phyloP scores from a whole-genome alignment of 2,888 invertebrate genomes.

The Nudaria mundana region DNA sequence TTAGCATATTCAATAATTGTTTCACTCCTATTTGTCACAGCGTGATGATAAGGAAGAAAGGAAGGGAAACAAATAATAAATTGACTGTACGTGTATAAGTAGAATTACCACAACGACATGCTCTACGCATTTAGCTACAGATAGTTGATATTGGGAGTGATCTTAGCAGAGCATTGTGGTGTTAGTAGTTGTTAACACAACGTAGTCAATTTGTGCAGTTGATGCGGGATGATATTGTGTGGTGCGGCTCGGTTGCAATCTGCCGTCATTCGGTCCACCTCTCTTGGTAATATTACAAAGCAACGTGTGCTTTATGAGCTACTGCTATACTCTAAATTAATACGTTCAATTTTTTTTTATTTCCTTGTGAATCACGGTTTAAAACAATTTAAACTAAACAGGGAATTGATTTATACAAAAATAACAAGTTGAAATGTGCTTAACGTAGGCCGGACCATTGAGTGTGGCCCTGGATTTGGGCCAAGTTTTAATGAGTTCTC shows the following conservation, averaged over 20 bases:
- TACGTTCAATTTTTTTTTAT: too few relatives aligned
- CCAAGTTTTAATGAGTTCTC: slow-evolving; percentile 65
- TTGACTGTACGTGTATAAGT: too few relatives aligned
- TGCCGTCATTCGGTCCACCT: neutral
- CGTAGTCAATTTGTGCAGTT: slow-evolving; percentile 1
- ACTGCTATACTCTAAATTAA: too few relatives aligned
- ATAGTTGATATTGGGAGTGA: neutral
- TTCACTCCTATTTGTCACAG: too few relatives aligned
- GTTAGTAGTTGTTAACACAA: slow-evolving; percentile 2
- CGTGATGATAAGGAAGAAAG: too few relatives aligned
- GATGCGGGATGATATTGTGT: neutral
- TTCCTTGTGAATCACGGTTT: too few relatives aligned
- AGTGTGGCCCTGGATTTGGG: slow-evolving; percentile 41
- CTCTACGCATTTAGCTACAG: too few relatives aligned
- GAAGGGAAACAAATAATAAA: neutral
- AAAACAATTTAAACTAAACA: too few relatives aligned
- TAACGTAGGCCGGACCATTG: slow-evolving; percentile 38
- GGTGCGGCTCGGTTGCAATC: neutral
- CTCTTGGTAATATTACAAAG: neutral
- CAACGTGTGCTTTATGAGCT: too few relatives aligned
- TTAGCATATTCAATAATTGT: too few relatives aligned
- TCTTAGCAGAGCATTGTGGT: neutral
- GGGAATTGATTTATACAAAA: slow-evolving; percentile 43
- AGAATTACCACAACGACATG: too few relatives aligned
- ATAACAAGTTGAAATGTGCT: slow-evolving; percentile 49